A percentile compares a stretch with the other conserved stretches of the same genome.
Conservation (phyloP, 2,113 vertebrate species). For the Lagenorhynchus albirostris region DNA sequence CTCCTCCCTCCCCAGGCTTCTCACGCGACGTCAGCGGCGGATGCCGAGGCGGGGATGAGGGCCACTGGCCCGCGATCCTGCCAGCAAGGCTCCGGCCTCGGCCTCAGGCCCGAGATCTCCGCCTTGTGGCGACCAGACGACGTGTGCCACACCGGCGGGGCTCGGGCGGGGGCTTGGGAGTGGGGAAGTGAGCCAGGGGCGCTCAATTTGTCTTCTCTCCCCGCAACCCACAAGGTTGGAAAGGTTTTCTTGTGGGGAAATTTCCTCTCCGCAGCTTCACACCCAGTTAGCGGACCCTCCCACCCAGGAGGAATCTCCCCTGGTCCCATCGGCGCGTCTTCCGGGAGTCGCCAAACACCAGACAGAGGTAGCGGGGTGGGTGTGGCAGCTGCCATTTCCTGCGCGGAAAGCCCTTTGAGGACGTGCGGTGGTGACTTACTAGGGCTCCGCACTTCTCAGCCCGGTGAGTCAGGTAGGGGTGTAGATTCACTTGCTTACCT, state of each 20-base stretch:
- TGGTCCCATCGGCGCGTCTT: accelerated
- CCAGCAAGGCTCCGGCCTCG: too few species aligned
- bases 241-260: neutral
- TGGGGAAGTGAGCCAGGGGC: neutral
- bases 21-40: too few species aligned
- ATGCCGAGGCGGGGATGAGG: too few species aligned
- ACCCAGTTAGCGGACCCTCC: neutral
- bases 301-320: too few species aligned
- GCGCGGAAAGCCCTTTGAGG: neutral
- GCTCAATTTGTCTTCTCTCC: neutral
- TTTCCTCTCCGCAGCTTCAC: neutral
- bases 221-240: neutral
- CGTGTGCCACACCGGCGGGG: too few species aligned
- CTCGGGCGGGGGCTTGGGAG: too few species aligned
- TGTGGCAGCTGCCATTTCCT: accelerated
- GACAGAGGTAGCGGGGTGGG: accelerated
- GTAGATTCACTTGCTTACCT: neutral
- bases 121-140: too few species aligned
- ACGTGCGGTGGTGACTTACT: accelerated
- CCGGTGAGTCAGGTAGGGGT: neutral
- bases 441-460: neutral
- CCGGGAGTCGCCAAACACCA: accelerated
- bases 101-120: too few species aligned
- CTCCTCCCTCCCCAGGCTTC: too few species aligned
- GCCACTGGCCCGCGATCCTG: too few species aligned